A percentile compares a stretch with the other conserved stretches of the same genome.
Evolutionary conservation across 92 coral and sea anemone species (phyloP).

Genomic region (Heteractis magnifica): DNA sequence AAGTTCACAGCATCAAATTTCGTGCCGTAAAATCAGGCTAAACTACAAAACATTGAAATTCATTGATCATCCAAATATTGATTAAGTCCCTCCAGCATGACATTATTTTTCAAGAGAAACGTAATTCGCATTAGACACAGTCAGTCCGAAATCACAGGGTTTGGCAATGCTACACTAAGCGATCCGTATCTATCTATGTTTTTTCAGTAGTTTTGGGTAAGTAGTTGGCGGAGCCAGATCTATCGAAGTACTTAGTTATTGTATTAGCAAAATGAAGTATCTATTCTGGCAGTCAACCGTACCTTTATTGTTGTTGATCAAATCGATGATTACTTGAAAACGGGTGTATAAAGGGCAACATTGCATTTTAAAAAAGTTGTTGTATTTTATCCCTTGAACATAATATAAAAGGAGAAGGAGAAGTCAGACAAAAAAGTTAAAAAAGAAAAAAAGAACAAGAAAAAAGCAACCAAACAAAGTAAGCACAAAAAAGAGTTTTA

Average conservation of each 20-base stretch:
- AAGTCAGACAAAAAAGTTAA: no score
- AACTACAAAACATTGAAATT: constrained; percentile 15
- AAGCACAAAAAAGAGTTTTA: constrained; percentile 24
- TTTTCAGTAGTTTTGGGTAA: background rate
- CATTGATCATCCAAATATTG: background rate
- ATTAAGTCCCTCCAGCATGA: background rate
- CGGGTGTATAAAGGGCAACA: background rate
- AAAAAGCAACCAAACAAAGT: background rate
- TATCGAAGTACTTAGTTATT: constrained; percentile 5
- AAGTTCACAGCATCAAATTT: constrained; percentile 15
- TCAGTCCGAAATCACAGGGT: background rate
- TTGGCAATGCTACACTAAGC: constrained; percentile 15
- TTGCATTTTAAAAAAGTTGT: no score
- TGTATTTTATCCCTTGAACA: background rate
- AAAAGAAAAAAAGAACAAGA: background rate
- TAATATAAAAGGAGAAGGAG: no score
- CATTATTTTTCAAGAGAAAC: background rate
- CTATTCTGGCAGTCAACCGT: constrained; percentile 9
- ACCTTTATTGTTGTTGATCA: constrained; percentile 9
- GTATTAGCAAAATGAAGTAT: constrained; percentile 28
- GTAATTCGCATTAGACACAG: constrained; percentile 16
- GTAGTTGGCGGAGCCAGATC: constrained; percentile 5
- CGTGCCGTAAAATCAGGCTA: constrained; percentile 1
- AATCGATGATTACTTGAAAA: background rate
- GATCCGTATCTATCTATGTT: background rate